phyloP scores from a whole-genome alignment of 2,797 vertebrate genomes.

The Falco columbarius region DNA sequence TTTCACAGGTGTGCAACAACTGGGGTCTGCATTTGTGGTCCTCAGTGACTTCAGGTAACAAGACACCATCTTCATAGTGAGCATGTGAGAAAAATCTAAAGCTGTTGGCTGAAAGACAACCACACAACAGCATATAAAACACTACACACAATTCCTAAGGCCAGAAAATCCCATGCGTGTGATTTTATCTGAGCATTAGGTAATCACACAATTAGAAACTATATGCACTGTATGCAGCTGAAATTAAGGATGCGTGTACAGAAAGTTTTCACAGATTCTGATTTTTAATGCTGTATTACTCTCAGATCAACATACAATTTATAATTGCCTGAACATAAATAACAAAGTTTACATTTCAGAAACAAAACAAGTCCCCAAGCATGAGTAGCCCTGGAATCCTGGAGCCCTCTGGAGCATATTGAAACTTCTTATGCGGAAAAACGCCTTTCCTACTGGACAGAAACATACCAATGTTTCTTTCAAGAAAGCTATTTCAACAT shows the following conservation, averaged over 20 bases:
- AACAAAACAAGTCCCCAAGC: not conserved
- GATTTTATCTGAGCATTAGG: not conserved
- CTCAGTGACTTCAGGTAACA: not conserved
- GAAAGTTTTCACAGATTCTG: not conserved
- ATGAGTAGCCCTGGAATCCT: not conserved
- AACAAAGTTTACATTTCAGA: not conserved
- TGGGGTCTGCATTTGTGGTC: rapidly evolving
- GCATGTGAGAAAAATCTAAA: not conserved
- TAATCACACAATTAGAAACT: not conserved
- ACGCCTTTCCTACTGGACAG: not conserved
- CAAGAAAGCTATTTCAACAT: not conserved
- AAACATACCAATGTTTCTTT: not conserved
- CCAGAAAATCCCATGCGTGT: not conserved
- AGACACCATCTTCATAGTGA: not conserved
- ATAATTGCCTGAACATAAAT: not conserved
- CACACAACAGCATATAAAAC: not conserved
- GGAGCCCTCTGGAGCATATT: not conserved
- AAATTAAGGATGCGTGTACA: not conserved
- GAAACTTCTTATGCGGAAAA: not conserved
- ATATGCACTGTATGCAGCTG: not conserved
- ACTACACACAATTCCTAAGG: not conserved
- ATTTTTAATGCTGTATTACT: not conserved
- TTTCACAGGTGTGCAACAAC: not conserved
- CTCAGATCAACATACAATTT: not conserved
- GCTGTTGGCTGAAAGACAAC: not conserved